Percentiles rank a stretch among this genome's conserved stretches.
Conservation (phyloP, 2,113 vertebrate species). For the Hylia prasina region DNA sequence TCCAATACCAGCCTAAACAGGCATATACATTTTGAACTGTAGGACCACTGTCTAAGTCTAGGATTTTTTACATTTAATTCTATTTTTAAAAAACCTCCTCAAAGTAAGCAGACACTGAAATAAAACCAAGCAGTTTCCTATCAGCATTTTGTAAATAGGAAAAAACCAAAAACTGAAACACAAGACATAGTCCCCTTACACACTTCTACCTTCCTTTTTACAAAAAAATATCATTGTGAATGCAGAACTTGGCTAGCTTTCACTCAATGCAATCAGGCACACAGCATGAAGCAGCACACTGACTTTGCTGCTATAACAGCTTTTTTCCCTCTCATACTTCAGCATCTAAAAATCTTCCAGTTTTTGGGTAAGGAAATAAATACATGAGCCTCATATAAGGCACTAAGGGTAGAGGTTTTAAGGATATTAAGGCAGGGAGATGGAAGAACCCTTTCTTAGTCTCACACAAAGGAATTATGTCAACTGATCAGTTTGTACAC, state of each 20-base stretch:
- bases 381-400: not conserved
- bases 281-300: not conserved
- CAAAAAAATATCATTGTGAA: not conserved
- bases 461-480: not conserved
- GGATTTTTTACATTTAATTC: not conserved
- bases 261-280: not conserved
- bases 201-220: not conserved
- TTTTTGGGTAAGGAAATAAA: not conserved
- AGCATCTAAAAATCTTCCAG: not conserved
- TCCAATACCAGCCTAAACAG: not conserved
- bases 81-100: not conserved
- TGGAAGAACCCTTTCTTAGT: not conserved
- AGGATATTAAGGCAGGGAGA: not conserved
- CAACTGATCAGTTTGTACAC: not conserved
- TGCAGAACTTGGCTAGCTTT: not conserved
- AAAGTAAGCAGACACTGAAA: not conserved
- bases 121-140: not conserved
- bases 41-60: not conserved
- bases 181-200: not conserved
- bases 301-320: not conserved
- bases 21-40: not conserved
- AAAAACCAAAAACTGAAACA: not conserved
- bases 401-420: not conserved
- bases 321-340: not conserved
- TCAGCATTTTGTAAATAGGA: not conserved